Conservation (phyloP, 2,797 vertebrate species). For the Rhinichthys osculus region DNA sequence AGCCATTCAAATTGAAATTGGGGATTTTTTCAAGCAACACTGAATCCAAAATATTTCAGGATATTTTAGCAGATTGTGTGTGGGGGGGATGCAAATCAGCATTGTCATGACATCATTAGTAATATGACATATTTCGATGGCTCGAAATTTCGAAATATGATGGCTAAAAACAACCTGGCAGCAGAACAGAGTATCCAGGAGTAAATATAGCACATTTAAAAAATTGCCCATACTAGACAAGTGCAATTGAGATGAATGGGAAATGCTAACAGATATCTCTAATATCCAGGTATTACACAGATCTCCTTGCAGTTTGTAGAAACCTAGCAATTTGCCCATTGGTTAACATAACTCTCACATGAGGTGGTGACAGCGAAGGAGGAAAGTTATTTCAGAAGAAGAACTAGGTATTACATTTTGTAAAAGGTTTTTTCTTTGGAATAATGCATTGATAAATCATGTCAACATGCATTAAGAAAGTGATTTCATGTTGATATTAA, state of each 20-base stretch:
- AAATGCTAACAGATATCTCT: not conserved
- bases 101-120: not conserved
- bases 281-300: not conserved
- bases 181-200: not conserved
- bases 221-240: not conserved
- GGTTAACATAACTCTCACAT: not conserved
- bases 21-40: not conserved
- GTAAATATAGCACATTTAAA: not conserved
- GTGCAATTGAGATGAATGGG: not conserved
- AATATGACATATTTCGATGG: not conserved
- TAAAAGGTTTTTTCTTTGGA: not conserved
- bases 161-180: constrained; percentile 4
- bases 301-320: not conserved
- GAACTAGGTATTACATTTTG: not conserved
- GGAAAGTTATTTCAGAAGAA: not conserved
- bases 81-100: not conserved
- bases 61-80: no score
- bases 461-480: not conserved
- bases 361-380: not conserved
- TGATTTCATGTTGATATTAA: not conserved
- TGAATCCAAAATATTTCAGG: not conserved
- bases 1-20: not conserved
- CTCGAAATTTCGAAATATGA: no score
- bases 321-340: not conserved
- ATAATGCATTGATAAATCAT: not conserved